A percentile compares a stretch with the other conserved stretches of the same genome.
Evolutionary conservation across 2,888 invertebrate genomes (phyloP).

Genomic region (Ichneumon xanthorius): DNA sequence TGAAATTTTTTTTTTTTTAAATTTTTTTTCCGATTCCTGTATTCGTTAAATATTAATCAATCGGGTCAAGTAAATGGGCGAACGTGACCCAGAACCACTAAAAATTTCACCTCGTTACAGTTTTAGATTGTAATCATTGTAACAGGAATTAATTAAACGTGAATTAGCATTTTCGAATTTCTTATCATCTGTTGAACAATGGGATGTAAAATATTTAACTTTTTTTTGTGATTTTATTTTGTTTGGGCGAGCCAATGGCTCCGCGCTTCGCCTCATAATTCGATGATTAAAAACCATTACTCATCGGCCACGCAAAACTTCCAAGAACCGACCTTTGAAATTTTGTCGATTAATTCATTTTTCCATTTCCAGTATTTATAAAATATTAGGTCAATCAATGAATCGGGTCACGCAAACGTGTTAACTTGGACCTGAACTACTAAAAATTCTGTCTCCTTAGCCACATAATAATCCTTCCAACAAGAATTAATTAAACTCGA

Average conservation of each 20-base stretch:
- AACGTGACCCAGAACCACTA: neutral
- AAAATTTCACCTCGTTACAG: neutral
- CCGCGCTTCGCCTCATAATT: slow-evolving; percentile 69
- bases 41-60: slow-evolving; percentile 48
- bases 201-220: too few species aligned
- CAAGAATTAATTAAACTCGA: neutral
- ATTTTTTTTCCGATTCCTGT: slow-evolving; percentile 54
- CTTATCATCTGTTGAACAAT: neutral
- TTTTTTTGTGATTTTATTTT: slow-evolving; percentile 65
- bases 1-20: neutral
- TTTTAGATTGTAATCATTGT: neutral
- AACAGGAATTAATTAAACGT: neutral
- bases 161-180: neutral
- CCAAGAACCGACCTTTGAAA: slow-evolving; percentile 14
- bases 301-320: slow-evolving; percentile 65
- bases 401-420: neutral
- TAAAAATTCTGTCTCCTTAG: too few species aligned
- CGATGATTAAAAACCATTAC: slow-evolving; percentile 73
- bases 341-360: neutral
- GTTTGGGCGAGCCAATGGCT: slow-evolving; percentile 68
- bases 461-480: neutral
- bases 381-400: neutral
- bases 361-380: slow-evolving; percentile 54
- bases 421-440: neutral
- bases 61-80: neutral